Conservation (phyloP, 2,797 vertebrate genomes). For the Tarsius wallacei region DNA sequence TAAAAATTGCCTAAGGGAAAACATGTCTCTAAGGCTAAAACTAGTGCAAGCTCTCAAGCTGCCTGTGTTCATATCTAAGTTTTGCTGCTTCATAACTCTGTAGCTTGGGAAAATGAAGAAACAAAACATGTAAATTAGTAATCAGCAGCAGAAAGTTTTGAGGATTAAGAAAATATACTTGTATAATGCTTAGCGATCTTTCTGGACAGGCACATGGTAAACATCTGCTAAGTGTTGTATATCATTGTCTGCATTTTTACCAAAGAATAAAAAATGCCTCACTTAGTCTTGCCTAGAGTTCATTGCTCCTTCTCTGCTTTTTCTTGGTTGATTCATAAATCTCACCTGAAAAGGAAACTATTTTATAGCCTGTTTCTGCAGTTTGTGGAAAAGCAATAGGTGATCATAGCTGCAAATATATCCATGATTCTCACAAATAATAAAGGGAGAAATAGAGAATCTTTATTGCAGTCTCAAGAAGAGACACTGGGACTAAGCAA, state of each 20-base stretch:
- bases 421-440: not conserved
- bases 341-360: not conserved
- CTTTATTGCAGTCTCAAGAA: not conserved
- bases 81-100: not conserved
- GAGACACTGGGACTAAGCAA: not conserved
- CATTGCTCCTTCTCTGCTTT: not conserved
- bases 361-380: not conserved
- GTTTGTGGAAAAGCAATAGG: not conserved
- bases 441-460: not conserved
- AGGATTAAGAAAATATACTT: not conserved
- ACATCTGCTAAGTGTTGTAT: not conserved
- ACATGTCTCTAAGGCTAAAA: not conserved
- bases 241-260: not conserved
- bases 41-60: accelerated
- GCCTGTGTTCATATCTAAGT: not conserved
- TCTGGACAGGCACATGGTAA: not conserved
- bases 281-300: too few species aligned
- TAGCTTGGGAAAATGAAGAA: not conserved
- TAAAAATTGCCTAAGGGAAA: not conserved
- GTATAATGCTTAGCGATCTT: not conserved
- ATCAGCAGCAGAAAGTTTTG: not conserved
- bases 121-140: not conserved
- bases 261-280: not conserved
- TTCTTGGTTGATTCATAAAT: not conserved
- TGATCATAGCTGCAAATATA: not conserved